phyloP scores from a whole-genome alignment of 2,113 vertebrate genomes.

The Lagopus muta region DNA sequence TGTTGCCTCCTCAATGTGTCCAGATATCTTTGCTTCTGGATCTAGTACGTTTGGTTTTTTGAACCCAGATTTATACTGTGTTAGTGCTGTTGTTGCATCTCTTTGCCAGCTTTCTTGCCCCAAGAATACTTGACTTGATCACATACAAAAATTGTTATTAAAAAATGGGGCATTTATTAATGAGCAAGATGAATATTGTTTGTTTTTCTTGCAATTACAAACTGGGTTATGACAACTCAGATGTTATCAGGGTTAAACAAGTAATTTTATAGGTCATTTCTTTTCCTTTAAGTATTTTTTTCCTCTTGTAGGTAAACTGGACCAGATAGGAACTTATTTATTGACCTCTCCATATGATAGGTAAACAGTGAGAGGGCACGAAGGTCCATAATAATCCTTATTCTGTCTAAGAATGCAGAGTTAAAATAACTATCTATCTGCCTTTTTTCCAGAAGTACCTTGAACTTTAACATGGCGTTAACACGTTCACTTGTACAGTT shows the following conservation, averaged over 20 bases:
- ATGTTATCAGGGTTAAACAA: constrained; percentile 68
- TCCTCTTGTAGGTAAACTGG: constrained; percentile 65
- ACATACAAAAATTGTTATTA: neutral
- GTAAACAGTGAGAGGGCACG: constrained; percentile 38
- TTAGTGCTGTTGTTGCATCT: constrained; percentile 56
- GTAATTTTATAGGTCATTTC: constrained; percentile 60
- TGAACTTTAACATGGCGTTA: constrained; percentile 72
- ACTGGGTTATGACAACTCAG: constrained; percentile 68
- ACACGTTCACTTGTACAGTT: constrained; percentile 66
- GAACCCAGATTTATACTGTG: constrained; percentile 52
- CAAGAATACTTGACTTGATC: constrained; percentile 45
- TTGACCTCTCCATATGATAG: constrained; percentile 55
- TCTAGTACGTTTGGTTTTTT: constrained; percentile 18
- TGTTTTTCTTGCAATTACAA: constrained; percentile 75
- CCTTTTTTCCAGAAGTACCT: constrained; percentile 78
- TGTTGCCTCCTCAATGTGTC: neutral
- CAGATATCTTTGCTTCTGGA: constrained; percentile 28
- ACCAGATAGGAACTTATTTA: constrained; percentile 69
- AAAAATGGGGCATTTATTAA: constrained; percentile 47
- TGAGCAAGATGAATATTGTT: constrained; percentile 62
- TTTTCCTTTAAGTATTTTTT: constrained; percentile 52
- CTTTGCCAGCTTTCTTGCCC: constrained; percentile 69
- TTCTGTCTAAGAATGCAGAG: constrained; percentile 65
- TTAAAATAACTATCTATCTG: constrained; percentile 53
- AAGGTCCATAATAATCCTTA: constrained; percentile 59